These are phyloP conservation scores for Platorchestia sp. DNA, from an alignment of 1,140 invertebrate species.

Conservation along the genomic window DNA sequence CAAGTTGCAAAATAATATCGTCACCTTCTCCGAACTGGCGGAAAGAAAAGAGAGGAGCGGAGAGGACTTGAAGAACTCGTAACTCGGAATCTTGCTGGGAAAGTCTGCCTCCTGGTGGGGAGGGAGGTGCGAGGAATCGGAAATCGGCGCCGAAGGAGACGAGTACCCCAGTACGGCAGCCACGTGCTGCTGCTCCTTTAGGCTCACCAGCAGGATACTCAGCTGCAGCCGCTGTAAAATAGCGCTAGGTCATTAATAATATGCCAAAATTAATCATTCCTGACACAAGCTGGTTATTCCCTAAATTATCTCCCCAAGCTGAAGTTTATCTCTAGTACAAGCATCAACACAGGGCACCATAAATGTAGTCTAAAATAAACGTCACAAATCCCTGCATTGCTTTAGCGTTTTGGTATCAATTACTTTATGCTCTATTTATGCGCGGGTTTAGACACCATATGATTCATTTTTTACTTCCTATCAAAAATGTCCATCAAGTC, in stretches of 20 bases:
- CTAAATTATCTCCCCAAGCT: no score
- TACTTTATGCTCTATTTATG: no score
- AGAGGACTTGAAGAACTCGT: neutral
- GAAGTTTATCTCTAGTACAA: no score
- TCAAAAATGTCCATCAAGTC: no score
- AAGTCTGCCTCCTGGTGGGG: neutral
- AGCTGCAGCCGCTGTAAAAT: slow-evolving; percentile 75
- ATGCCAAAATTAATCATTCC: neutral
- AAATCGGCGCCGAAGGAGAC: neutral
- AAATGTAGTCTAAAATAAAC: no score
- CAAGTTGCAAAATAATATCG: neutral
- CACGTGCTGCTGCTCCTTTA: slow-evolving; percentile 77
- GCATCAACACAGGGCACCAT: no score
- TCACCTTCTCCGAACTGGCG: neutral
- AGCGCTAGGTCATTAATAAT: neutral
- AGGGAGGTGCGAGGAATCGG: neutral
- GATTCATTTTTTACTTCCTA: no score
- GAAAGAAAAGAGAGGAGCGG: neutral
- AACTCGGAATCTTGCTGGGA: neutral
- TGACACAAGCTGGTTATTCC: no score
- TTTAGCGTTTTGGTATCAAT: no score
- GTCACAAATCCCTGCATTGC: no score
- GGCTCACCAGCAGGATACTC: slow-evolving; percentile 76
- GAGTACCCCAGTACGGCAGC: slow-evolving; percentile 74
- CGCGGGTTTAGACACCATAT: no score